phyloP scores from a whole-genome alignment of 2,113 vertebrate genomes.

The Urocolius indicus region DNA sequence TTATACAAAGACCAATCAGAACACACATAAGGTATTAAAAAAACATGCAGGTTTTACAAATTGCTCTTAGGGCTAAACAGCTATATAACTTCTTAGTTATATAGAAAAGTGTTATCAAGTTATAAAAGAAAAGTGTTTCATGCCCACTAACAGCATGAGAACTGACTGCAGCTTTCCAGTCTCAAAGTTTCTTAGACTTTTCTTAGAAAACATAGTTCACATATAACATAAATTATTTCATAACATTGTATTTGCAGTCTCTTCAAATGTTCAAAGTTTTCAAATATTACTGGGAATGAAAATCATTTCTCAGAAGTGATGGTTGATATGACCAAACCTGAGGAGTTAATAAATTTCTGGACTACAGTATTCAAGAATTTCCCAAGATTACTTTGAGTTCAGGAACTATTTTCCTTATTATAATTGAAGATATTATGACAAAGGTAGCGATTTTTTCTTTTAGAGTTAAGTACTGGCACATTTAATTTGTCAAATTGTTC shows the following conservation, averaged over 20 bases:
- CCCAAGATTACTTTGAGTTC: not conserved
- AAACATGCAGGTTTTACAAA: slow-evolving; percentile 25
- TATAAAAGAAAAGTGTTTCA: slow-evolving; percentile 22
- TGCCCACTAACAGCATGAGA: not conserved
- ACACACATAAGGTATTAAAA: not conserved
- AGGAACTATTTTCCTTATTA: not conserved
- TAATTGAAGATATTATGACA: not conserved
- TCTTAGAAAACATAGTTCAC: slow-evolving; percentile 31
- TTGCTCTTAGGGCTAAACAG: not conserved
- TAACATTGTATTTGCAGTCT: not conserved
- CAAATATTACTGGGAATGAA: not conserved
- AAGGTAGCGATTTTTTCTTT: not conserved
- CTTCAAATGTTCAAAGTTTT: not conserved
- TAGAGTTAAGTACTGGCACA: not conserved
- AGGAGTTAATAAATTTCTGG: not conserved
- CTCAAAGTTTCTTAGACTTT: slow-evolving; percentile 28
- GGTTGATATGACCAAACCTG: not conserved
- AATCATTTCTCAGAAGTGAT: not conserved
- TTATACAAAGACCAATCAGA: not conserved
- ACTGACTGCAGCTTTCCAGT: slow-evolving; percentile 33
- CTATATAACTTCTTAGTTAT: slow-evolving; percentile 15
- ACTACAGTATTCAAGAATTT: not conserved
- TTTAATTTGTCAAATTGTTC: not conserved
- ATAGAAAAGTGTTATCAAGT: too few relatives aligned
- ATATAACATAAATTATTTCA: slow-evolving; percentile 25